Base-by-base conservation (phyloP, 2,888 invertebrate genomes). In the Tigriopus californicus region DNA sequence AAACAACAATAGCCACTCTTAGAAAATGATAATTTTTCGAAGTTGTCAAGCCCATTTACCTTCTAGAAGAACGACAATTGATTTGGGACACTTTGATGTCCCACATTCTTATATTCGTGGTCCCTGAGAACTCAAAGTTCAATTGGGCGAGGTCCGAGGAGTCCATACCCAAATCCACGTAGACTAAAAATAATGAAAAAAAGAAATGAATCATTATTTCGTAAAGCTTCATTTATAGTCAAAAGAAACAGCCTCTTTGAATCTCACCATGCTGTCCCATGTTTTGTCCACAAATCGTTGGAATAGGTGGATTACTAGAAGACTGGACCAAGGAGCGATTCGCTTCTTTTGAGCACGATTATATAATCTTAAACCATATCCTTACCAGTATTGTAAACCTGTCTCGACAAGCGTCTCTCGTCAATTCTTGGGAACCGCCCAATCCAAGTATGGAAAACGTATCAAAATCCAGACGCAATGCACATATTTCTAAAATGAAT, bases 31-130 rank as follows among this genome's bases (percentile, higher is more conserved):
- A n/a, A n/a, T n/a, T n/a, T 33, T 5, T 5, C 3, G 8, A 33
- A 33, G 33, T n/a, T n/a, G n/a, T n/a, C n/a, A 33, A 33, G 33
- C 3, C 4, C 33, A 33, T 5, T 5, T 33, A 33, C 33, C 33
- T 33, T 5, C 8, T 8, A 33, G 33, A 33, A 33, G 54, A 15
- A 15, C 20, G 20, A 33, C 53, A 53, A 15, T 24, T 11, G 33
- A 53, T 53, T 41, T 53, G 53, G 15, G 33, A 3, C 53, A 33
- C 53, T 53, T 41, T 53, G 41, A 53, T 53, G n/a, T 53, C 41
- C 53, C 53, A 53, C n/a, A 15, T n/a, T 15, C 41, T 41, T 11
- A 13, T 25, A 13, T 24, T 25, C 6, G 49, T 20, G 2, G 24
- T 11, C 6, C 53, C 53, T 15, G 24, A 24, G 15, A 53, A 33